phyloP scores from a whole-genome alignment of 2,888 invertebrate genomes.

The Branchipolynoe longqiensis region DNA sequence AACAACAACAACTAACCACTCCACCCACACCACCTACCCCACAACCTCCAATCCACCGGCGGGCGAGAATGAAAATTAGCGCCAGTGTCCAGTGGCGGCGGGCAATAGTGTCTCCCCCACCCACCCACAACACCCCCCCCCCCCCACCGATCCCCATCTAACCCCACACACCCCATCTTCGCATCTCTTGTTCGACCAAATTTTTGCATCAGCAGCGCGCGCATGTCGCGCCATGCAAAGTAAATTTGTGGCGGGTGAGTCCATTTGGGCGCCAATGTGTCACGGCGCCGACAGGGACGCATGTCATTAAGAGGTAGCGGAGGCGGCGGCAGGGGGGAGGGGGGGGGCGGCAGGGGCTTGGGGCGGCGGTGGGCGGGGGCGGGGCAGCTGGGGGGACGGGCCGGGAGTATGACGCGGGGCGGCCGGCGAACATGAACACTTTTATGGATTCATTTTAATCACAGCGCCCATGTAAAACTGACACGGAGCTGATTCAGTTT shows the following conservation, averaged over 20 bases:
- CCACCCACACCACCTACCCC: neutral
- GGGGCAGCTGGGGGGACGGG: too few relatives aligned
- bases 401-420: too few relatives aligned
- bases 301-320: too few relatives aligned
- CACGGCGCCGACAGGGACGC: conserved; percentile 45
- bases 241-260: conserved; percentile 53
- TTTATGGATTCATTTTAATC: conserved; percentile 62
- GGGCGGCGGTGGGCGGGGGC: neutral
- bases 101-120: conserved; percentile 55
- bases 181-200: conserved; percentile 56
- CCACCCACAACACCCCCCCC: too few relatives aligned
- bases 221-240: conserved; percentile 56
- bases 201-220: conserved; percentile 50
- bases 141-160: too few relatives aligned
- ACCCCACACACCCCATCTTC: too few relatives aligned
- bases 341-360: too few relatives aligned
- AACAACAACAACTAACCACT: too few relatives aligned
- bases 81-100: conserved; percentile 52
- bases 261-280: conserved; percentile 31
- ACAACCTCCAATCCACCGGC: neutral
- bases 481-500: conserved; percentile 56
- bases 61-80: conserved; percentile 33
- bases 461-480: conserved; percentile 59
- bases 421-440: conserved; percentile 38
- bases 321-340: too few relatives aligned